Evolutionary conservation across 2,113 vertebrate species (phyloP).

Genomic region (Tonatia bakeri): DNA sequence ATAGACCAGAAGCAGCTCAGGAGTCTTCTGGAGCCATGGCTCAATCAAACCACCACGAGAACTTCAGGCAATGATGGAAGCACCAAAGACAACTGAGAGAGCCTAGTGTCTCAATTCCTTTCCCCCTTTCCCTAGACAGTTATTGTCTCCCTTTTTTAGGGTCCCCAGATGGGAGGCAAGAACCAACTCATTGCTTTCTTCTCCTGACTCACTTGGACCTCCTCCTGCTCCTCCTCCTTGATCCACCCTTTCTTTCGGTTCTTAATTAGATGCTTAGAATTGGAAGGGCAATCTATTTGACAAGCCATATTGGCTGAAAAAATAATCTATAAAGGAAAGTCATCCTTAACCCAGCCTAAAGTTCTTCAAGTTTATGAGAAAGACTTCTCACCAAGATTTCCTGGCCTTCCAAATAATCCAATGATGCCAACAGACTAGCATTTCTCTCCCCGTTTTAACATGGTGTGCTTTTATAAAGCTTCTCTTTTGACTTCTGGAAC

Average conservation of each 20-base stretch:
- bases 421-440: background rate
- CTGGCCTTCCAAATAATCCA: background rate
- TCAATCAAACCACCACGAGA: background rate
- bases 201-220: constrained; percentile 16
- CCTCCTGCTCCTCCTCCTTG: background rate
- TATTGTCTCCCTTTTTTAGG: background rate
- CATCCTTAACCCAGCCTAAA: constrained; percentile 1
- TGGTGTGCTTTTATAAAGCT: background rate
- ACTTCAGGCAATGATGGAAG: constrained; percentile 14
- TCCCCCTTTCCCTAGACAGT: background rate
- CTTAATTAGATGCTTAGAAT: constrained; percentile 21
- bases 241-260: background rate
- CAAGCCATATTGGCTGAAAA: background rate
- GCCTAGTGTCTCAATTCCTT: background rate
- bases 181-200: constrained; percentile 29
- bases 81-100: background rate
- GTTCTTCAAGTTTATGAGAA: constrained; percentile 13
- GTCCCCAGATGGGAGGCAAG: constrained; percentile 4
- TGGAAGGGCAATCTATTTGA: constrained; percentile 15
- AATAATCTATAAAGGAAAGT: constrained; percentile 16
- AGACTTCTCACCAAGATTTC: constrained; percentile 29
- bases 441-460: constrained; percentile 8
- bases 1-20: constrained; percentile 16
- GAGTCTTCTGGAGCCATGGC: background rate
- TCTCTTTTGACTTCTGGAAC: constrained; percentile 22